Base-by-base conservation (phyloP, 2,113 vertebrate genomes). In the Vanacampus margaritifer region DNA sequence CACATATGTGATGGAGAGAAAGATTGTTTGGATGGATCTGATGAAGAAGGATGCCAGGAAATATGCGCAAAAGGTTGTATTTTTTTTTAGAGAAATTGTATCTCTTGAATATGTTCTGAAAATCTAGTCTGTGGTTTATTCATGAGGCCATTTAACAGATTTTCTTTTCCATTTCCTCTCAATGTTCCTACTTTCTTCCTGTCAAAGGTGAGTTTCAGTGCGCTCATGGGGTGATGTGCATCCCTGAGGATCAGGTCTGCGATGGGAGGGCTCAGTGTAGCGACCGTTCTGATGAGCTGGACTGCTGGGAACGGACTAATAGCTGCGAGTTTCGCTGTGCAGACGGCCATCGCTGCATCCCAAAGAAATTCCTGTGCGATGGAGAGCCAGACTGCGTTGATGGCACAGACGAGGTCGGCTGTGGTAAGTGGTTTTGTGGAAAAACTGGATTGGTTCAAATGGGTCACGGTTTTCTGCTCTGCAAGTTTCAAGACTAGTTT, bases 351-450 rank as follows among this genome's bases (percentile, higher is more conserved):
- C 94, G 87, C 65, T 98, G 95, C 23, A 71, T 98, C 72, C 94
- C 95, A 0, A 76, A 89, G 24, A 93, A 79, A 63, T 95, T 94
- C 87, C 61, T 94, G 1, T 97, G 96, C 6, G 94, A 97, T 0
- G 93, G 95, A n/a, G 92, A 92, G 1, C 71, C 23, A 0, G 95
- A 98, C 87, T 98, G 95, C 57, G 23, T 77, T 26, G 95, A 98
- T 67, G 84, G 76, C 0, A 45, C 87, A 0, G 96, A 98, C 2
- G 95, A 98, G 65, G 50, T 71, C 32, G 88, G 60, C 36, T 97
- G 95, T 28, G 65, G 93, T 94, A 85, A 74, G 79, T 78, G 58
- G 1, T 3, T 1, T 24, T 28, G 2, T 39, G 16, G 5, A 37
- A 24, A 17, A n/a, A 17, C 2, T 12, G 8, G 23, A 17, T 12